Evolutionary conservation across 2,113 vertebrate species (phyloP).

Genomic region (Cathartes aura): DNA sequence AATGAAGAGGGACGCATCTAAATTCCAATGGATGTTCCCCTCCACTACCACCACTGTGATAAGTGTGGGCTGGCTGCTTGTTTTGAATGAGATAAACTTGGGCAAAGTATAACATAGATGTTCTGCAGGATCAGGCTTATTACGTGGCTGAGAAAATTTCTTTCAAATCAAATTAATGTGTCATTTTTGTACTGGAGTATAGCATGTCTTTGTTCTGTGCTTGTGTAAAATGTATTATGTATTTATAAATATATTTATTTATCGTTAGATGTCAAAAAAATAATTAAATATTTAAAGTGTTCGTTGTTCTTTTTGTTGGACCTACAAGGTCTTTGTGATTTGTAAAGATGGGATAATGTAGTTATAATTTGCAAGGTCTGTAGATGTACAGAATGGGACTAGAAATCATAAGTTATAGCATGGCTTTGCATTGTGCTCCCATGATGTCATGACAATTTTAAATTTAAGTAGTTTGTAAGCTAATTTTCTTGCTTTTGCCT

Average conservation of each 20-base stretch:
- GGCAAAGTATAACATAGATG: neutral
- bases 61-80: neutral
- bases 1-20: neutral
- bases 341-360: neutral
- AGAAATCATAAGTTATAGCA: neutral
- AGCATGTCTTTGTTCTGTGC: neutral
- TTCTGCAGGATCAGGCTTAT: neutral
- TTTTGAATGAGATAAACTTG: neutral
- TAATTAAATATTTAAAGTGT: neutral
- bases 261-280: neutral
- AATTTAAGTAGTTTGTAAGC: neutral
- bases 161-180: neutral
- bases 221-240: neutral
- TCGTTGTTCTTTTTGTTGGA: neutral
- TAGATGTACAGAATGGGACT: neutral
- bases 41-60: neutral
- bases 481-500: neutral
- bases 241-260: neutral
- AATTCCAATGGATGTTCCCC: neutral
- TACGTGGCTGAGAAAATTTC: neutral
- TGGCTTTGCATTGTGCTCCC: neutral
- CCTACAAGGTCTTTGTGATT: neutral
- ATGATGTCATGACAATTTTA: neutral
- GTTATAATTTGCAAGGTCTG: neutral
- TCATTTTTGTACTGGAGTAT: neutral